Base-by-base conservation (phyloP, 2,113 vertebrate species). In the Edolisoma coerulescens region DNA sequence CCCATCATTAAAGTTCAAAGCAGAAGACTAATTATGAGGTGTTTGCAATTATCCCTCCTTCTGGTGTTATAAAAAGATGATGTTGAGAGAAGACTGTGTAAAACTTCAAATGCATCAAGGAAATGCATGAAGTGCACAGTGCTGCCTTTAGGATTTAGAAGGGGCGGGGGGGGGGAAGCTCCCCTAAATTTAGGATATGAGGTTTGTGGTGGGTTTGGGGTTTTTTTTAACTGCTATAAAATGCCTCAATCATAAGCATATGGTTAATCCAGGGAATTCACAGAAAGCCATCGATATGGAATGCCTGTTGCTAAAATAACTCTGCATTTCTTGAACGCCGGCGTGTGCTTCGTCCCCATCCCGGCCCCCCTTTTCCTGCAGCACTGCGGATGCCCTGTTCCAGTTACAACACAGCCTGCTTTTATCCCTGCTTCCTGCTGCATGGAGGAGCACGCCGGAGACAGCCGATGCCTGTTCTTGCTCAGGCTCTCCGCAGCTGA, bases 391-490 rank as follows among this genome's bases (percentile, higher is more conserved):
- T 91, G 74, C 84, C 59, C 96, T 12, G 54, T 59, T 70, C 90
- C 84, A 57, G 24, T 84, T 84, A 13, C 37, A 78, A 9, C 74
- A 27, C 82, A 59, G 77, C 16, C 90, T 20, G 24, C 89, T 94
- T 90, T 93, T 41, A 86, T 80, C 73, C 96, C 88, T 68, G 53
- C 94, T 97, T 97, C 96, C 97, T 96, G 97, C 89, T 94, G 94
- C 89, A 94, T 54, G 91, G 91, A 94, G 93, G 71, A 88, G 81
- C 81, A 76, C 53, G 74, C 65, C 4, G 35, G 67, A 90, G 86
- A 91, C 87, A 93, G 83, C 57, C 70, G 2, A 13, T 60, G 92
- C 78, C 95, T 96, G 91, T 45, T 91, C 87, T 95, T 96, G 86
- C 96, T 97, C 90, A 89, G 45, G 37, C 64, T 59, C 89, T 96